These are phyloP conservation scores for Chaitophorus viminalis DNA, from an alignment of 2,888 invertebrate species.

Conservation along the genomic window DNA sequence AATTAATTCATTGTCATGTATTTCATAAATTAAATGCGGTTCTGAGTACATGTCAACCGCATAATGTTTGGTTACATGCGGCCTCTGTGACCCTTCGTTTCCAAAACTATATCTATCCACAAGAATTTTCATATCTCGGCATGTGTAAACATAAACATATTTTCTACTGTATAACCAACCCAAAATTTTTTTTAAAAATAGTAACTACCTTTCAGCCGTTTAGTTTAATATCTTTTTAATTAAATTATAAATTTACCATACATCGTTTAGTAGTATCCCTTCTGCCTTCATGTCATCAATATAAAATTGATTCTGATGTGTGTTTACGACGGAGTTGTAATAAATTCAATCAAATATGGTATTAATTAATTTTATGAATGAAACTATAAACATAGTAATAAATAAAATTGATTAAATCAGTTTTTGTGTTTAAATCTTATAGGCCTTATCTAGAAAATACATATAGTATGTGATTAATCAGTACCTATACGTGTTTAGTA, in stretches of 20 bases:
- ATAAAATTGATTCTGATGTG: neutral
- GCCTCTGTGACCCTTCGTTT: neutral
- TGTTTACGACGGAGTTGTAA: neutral
- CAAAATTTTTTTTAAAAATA: too few relatives aligned
- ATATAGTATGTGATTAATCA: neutral
- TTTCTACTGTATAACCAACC: neutral
- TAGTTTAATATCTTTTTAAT: neutral
- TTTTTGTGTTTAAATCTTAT: neutral
- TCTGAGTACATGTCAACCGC: neutral
- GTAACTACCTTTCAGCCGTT: neutral
- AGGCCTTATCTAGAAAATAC: neutral
- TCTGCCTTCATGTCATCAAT: neutral
- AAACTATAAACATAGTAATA: constrained; percentile 1
- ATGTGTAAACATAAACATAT: neutral
- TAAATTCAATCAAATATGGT: neutral
- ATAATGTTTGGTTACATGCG: neutral
- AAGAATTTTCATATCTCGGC: neutral
- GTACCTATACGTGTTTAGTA: neutral
- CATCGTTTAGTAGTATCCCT: neutral
- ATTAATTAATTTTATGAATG: neutral
- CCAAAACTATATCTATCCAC: neutral
- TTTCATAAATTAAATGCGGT: neutral
- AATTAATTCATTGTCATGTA: neutral
- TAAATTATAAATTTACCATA: neutral
- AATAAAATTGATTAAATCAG: neutral